Evolutionary conservation across 2,797 vertebrate species (phyloP).

Genomic region (Arnoldichthys spilopterus): DNA sequence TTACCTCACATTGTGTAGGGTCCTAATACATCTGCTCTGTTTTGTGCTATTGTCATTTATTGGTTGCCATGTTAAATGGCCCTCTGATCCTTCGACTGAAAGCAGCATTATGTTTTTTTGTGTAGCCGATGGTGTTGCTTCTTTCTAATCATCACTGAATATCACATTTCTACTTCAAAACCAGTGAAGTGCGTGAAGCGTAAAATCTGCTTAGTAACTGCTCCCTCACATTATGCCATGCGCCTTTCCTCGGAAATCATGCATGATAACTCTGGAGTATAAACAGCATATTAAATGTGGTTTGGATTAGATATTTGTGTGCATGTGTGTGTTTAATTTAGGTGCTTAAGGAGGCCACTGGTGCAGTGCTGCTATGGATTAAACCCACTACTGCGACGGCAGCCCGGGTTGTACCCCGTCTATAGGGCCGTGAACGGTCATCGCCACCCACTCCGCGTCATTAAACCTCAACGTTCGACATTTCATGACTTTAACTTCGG

Average conservation of each 20-base stretch:
- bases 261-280: slow-evolving; percentile 1
- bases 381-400: background rate
- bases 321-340: background rate
- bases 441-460: background rate
- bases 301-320: background rate
- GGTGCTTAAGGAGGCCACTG: background rate
- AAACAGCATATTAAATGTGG: slow-evolving; percentile 3
- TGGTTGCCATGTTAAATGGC: background rate
- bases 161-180: background rate
- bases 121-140: background rate
- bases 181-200: background rate
- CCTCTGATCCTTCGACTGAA: background rate
- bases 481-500: slow-evolving; percentile 21
- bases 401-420: background rate
- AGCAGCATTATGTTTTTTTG: background rate
- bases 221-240: background rate
- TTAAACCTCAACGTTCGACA: background rate
- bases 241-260: background rate
- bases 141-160: background rate
- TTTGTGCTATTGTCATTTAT: background rate
- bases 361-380: background rate
- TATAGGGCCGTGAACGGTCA: background rate
- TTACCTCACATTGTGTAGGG: background rate
- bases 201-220: slow-evolving; percentile 18
- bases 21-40: background rate